Evolutionary conservation across 1,140 invertebrate species (phyloP).

Genomic region (Drosophila pallidifrons): DNA sequence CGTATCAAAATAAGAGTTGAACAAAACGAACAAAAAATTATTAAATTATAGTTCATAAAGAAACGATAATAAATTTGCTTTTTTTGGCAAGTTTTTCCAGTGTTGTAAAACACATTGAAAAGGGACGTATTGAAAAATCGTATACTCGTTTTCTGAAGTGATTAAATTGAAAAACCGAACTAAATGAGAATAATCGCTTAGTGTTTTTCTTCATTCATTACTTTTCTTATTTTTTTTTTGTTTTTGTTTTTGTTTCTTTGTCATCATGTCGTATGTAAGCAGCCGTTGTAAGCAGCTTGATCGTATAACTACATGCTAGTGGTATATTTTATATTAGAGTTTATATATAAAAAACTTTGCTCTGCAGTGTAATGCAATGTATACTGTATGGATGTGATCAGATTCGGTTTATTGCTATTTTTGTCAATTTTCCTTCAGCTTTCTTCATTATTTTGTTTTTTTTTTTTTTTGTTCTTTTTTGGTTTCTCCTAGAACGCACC

Average conservation of each 20-base stretch:
- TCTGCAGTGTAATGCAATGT: constrained; percentile 6
- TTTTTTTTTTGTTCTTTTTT: neutral
- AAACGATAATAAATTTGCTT: constrained; percentile 47
- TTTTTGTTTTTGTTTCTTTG: constrained; percentile 8
- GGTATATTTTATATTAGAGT: constrained; percentile 34
- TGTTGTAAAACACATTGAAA: constrained; percentile 73
- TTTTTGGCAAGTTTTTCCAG: constrained; percentile 74
- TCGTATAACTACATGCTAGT: constrained; percentile 45
- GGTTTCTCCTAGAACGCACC: constrained; percentile 7
- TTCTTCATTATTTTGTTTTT: neutral
- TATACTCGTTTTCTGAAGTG: constrained; percentile 75
- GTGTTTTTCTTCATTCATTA: constrained; percentile 25
- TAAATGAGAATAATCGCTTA: constrained; percentile 59
- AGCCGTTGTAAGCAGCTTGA: constrained; percentile 30
- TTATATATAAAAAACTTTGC: constrained; percentile 25
- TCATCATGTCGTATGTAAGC: constrained; percentile 33
- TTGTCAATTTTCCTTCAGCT: constrained; percentile 12
- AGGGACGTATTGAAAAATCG: constrained; percentile 82
- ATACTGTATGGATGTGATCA: constrained; percentile 6
- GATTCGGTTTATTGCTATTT: neutral
- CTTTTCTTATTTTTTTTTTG: constrained; percentile 23
- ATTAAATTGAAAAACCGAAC: constrained; percentile 58
- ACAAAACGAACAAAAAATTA: constrained; percentile 45
- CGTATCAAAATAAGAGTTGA: constrained; percentile 38
- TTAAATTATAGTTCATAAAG: constrained; percentile 62